phyloP scores from a whole-genome alignment of 2,888 invertebrate genomes.

The Agelastica alni region DNA sequence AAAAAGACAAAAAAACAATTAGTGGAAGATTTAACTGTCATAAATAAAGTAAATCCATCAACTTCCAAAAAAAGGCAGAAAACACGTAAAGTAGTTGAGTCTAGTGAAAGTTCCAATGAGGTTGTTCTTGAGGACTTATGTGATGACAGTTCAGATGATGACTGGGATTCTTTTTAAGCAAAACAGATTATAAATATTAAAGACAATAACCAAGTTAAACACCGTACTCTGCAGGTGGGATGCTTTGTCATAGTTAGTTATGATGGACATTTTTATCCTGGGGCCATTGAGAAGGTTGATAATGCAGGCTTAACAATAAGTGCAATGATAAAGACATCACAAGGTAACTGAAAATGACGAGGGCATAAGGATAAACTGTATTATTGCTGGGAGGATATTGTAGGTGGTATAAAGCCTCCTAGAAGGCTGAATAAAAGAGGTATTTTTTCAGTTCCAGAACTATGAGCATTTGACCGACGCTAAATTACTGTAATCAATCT shows the following conservation, averaged over 20 bases:
- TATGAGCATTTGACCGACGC: too few relatives aligned
- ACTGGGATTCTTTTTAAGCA: too few relatives aligned
- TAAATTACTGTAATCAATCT: constrained; percentile 3
- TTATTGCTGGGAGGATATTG: constrained; percentile 10
- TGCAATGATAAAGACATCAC: constrained; percentile 6
- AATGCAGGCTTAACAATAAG: constrained; percentile 3
- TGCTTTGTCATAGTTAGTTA: constrained; percentile 5
- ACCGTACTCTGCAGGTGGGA: too few relatives aligned
- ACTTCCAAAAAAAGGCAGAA: too few relatives aligned
- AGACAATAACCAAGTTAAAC: constrained; percentile 4
- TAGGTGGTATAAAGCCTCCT: constrained; percentile 4
- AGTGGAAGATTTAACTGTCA: too few relatives aligned
- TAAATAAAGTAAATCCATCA: too few relatives aligned
- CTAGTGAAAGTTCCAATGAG: too few relatives aligned
- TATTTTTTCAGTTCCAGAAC: too few relatives aligned
- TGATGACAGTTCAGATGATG: too few relatives aligned
- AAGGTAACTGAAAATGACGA: constrained; percentile 4
- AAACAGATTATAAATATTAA: constrained; percentile 1
- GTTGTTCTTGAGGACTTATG: too few relatives aligned
- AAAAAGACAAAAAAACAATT: too few relatives aligned
- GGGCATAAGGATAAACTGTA: constrained; percentile 3
- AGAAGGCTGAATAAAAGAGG: constrained; percentile 1
- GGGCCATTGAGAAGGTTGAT: constrained; percentile 7
- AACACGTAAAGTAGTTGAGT: too few relatives aligned
- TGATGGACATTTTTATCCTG: constrained; percentile 7